Base-by-base conservation (phyloP, 92 coral and sea anemone species). In the Chrysogorgia sp. region DNA sequence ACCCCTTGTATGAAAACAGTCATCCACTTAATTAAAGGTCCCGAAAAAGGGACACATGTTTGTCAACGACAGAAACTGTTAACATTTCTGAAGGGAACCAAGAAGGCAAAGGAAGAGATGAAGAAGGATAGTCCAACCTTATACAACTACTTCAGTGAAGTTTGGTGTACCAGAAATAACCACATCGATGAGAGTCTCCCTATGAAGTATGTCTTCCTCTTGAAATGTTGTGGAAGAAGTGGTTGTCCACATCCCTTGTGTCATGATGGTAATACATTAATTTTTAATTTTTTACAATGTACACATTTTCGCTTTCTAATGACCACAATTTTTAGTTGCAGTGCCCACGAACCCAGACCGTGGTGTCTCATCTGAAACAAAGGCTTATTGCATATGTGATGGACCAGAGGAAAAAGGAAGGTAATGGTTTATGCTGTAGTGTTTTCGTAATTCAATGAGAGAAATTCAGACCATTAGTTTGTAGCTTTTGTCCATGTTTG, bases 191-290 rank as follows among this genome's bases (percentile, higher is more conserved):
- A 72, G 6, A 80, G 82, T 67, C 43, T 85, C 19, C 85, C 82
- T 20, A 17, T 25, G 24, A 80, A 85, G 52, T 85, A 80, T 21
- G 71, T 25, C 0, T 84, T 84, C 56, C n/a, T 79, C 66, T 59
- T 80, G 77, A 63, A 75, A 52, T 85, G 89, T 13, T 80, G 89
- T 57, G 85, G 82, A 8, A 71, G 41, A 47, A 75, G 63, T 9
- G 76, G 84, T 13, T 71, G 89, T 48, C 81, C 71, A 40, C 81
- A 82, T 49, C 86, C 86, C 17, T 74, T 74, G 52, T 63, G 86
- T 34, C 26, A 6, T 25, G 26, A 70, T 43, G 76, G 76, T 70
- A 70, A 43, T 41, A 19, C 1, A 65, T 65, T 34, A 65, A 37
- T 37, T 7, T 34, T 10, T 10, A 34, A 34, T 34, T 34, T 32